Base-by-base conservation (phyloP, 1,140 invertebrate species). In the Heliconius hermathena region DNA sequence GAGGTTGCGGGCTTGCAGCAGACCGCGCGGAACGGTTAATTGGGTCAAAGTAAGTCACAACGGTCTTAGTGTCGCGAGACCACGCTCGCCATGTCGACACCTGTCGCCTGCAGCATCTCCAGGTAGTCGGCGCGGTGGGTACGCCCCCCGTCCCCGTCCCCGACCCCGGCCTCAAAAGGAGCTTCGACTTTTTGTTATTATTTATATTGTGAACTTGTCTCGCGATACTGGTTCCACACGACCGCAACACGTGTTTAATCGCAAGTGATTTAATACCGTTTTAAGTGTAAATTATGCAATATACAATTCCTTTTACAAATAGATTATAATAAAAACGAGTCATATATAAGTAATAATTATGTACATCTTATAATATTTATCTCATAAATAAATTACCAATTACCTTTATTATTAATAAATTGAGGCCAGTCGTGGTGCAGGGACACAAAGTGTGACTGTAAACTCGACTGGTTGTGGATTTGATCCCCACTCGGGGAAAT, bases 161-260 rank as follows among this genome's bases (percentile, higher is more conserved):
- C 33, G n/a, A 13, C 57, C 8, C 22, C 60, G 60, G 26, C 22
- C 26, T 66, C 60, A 4, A 66, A 29, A 11, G 60, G 60, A 66
- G 60, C 26, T 66, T 66, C 22, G 8, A 66, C 60, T 66, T 66
- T 66, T 66, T 66, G 60, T 66, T 66, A 66, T 66, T 66, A 66
- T 66, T 66, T 66, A 29, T 29, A 66, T 46, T 46, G 16, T 66
- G 26, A 66, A 66, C 54, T 22, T 57, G 2, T 8, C 54, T 57
- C 54, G n/a, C 54, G 6, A 22, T 57, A 57, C 60, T 29, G 60
- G 60, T 66, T 66, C 11, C 26, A 13, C 8, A 16, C 60, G 26
- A 16, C 60, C 22, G n/a, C 4, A 66, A 16, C 60, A 66, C 60
- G 60, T 66, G 60, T 66, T 66, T 29, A 66, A 29, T 66, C 26